Evolutionary conservation across 2,888 invertebrate genomes (phyloP), one percentile per base, ranked within the genome.

Genomic region (Coelinius sp.): DNA sequence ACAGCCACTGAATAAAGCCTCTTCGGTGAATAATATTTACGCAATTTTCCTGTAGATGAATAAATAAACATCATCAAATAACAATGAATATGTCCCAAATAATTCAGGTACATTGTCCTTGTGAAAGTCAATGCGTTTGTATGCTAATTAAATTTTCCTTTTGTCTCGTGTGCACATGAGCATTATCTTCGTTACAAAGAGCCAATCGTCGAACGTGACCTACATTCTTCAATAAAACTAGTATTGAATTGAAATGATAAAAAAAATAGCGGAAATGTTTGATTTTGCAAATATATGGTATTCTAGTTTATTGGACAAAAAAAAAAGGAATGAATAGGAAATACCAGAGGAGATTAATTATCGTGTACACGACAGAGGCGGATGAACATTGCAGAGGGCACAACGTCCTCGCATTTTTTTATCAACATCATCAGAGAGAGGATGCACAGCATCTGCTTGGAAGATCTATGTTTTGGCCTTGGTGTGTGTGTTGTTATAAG

Each of bases 161-260:
- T 59, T 59, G 31, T 59, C 31, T 59, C 59, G 17, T 22, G 53
- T 25, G 27, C 7, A 52, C 52, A 52, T 56, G 27, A n/a, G 73
- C 64, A 75, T 75, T 79, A 82, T 81, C 79, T 79, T 74, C 81
- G 81, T 80, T 75, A 78, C 76, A 82, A 79, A 81, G 80, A 74
- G 56, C 14, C 73, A 31, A 74, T 79, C 79, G 17, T 31, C 35
- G 20, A 59, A 35, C 31, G 35, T 82, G 81, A 78, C 82, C 82
- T 81, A 82, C 79, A 78, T 82, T 81, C 77, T 56, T 77, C 79
- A 73, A 77, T 27, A 46, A 68, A 44, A 49, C 20, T 2, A 49
- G 17, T 68, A 68, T 68, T 41, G 8, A 68, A 25, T 24, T 38
- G 14, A 17, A 35, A 35, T 17, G 35, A 67, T 24, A 35, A 35